A percentile compares a stretch with the other conserved stretches of the same genome.
phyloP scores from a whole-genome alignment of 2,113 vertebrate species.

The Megalops atlanticus region DNA sequence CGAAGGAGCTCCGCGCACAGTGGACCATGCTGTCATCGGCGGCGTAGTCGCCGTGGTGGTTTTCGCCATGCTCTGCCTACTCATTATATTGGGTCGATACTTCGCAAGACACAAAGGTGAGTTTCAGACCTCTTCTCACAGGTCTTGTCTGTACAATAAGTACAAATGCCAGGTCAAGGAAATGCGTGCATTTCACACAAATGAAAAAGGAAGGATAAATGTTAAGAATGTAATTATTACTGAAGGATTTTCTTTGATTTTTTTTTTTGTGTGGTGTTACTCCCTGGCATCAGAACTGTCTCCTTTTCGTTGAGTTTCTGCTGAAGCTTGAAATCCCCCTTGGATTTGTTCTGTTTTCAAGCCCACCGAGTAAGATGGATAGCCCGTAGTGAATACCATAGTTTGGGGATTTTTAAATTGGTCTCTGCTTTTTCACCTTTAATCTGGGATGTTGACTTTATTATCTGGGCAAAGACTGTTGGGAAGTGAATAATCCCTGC shows the following conservation, averaged over 20 bases:
- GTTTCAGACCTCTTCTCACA: not conserved
- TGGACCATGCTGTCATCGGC: conserved; percentile 96
- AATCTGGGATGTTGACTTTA: conserved; percentile 43
- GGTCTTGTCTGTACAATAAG: not conserved
- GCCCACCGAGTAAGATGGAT: conserved; percentile 26
- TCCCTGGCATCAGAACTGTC: not conserved
- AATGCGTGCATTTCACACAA: not conserved
- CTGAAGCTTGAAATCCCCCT: not conserved
- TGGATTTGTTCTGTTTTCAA: conserved; percentile 14
- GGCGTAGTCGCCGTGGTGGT: conserved; percentile 98
- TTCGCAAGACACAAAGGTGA: conserved; percentile 99
- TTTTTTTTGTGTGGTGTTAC: not conserved
- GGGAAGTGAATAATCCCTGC: conserved; percentile 48
- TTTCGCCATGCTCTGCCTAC: conserved; percentile 97
- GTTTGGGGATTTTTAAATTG: conserved; percentile 38
- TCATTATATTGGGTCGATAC: conserved; percentile 96
- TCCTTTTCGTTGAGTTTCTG: not conserved
- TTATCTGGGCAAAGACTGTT: conserved; percentile 43
- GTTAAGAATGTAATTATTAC: conserved; percentile 17
- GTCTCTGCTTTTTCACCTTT: conserved; percentile 37
- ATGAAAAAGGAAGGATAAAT: not conserved
- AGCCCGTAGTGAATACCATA: conserved; percentile 12
- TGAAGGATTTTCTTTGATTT: not conserved
- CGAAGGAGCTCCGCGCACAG: conserved; percentile 84
- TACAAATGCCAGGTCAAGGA: not conserved